phyloP scores from a whole-genome alignment of 1,140 invertebrate species.

The Papilio xuthus region DNA sequence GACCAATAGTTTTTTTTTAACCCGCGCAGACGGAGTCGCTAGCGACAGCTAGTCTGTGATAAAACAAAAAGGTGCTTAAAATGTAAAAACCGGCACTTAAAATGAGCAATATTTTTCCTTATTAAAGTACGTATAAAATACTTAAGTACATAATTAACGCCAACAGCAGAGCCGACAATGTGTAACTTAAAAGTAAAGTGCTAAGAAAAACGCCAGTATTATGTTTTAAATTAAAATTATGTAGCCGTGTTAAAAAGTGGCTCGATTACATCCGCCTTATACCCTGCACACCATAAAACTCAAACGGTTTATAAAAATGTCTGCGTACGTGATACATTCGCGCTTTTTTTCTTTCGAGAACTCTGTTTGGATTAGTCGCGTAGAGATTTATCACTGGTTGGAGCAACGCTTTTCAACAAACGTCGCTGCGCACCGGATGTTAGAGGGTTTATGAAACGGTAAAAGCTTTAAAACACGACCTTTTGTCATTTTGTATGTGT shows the following conservation, averaged over 20 bases:
- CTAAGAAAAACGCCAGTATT: not conserved
- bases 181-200: not conserved
- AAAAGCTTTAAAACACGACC: slow-evolving; percentile 35
- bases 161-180: not conserved
- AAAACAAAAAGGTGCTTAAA: too few relatives aligned
- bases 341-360: slow-evolving; percentile 54
- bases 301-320: slow-evolving; percentile 65
- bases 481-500: slow-evolving; percentile 6
- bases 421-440: slow-evolving; percentile 23
- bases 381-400: slow-evolving; percentile 62
- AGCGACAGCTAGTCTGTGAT: too few relatives aligned
- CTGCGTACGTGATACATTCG: slow-evolving; percentile 57
- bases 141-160: not conserved
- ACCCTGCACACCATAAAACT: slow-evolving; percentile 54
- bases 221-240: not conserved
- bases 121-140: not conserved
- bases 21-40: too few relatives aligned
- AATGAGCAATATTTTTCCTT: not conserved
- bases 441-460: slow-evolving; percentile 21
- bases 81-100: not conserved
- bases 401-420: slow-evolving; percentile 1
- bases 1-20: too few relatives aligned
- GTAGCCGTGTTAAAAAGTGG: not conserved
- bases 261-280: slow-evolving; percentile 16
- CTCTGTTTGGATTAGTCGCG: slow-evolving; percentile 59